Evolutionary conservation across 2,888 invertebrate genomes (phyloP).

Genomic region (Scaptodrosophila latifasciaeformis): DNA sequence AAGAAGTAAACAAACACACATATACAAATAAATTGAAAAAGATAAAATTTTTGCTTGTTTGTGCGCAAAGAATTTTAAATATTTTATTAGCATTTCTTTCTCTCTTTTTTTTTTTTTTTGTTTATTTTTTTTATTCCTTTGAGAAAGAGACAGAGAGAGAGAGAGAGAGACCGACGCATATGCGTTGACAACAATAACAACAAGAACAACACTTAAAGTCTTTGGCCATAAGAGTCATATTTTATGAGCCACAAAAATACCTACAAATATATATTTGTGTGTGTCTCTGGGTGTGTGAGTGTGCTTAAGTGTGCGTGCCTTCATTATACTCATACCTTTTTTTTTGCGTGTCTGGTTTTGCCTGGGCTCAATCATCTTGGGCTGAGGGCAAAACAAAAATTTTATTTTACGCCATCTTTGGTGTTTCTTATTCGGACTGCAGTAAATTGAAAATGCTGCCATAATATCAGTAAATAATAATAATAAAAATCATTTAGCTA

Average conservation of each 20-base stretch:
- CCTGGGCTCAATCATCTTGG: too few species aligned
- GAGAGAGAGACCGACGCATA: background rate
- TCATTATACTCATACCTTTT: too few species aligned
- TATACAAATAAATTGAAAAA: constrained; percentile 25
- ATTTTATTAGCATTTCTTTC: constrained; percentile 24
- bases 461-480: background rate
- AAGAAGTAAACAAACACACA: background rate
- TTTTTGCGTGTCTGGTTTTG: too few species aligned
- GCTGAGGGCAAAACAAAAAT: background rate
- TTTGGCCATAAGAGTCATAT: background rate
- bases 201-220: background rate
- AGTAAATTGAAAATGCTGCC: background rate
- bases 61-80: constrained; percentile 29
- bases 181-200: background rate
- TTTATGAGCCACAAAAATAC: background rate
- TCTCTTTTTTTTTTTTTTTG: background rate
- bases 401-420: background rate
- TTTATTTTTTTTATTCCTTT: background rate
- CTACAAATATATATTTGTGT: background rate
- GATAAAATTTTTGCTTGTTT: constrained; percentile 21
- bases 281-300: background rate
- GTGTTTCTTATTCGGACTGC: background rate
- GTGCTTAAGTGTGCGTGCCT: background rate
- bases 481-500: background rate
- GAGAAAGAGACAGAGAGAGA: background rate